These are phyloP conservation scores for Arothron firmamentum DNA, from an alignment of 2,113 vertebrate species.

Conservation along the genomic window DNA sequence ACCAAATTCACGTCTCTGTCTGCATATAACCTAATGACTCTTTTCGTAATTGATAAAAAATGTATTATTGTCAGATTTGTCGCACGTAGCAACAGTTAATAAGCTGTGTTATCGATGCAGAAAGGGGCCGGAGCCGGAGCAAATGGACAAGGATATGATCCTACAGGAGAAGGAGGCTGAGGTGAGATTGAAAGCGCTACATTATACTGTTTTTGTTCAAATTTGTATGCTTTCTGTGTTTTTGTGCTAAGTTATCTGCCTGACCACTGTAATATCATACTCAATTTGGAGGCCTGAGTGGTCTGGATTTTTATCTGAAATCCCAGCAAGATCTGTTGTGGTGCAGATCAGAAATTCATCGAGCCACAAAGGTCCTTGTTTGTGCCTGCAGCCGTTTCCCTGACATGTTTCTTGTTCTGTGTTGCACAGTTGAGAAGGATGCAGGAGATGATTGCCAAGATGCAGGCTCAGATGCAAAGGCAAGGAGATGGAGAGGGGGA, in stretches of 20 bases:
- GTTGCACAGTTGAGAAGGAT: conserved; percentile 86
- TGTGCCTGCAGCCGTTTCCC: neutral
- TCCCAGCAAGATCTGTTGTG: too few species aligned
- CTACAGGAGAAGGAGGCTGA: conserved; percentile 97
- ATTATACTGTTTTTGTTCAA: neutral
- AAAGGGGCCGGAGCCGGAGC: conserved; percentile 89
- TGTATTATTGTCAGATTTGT: neutral
- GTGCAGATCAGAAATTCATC: too few species aligned
- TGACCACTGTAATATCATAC: too few species aligned
- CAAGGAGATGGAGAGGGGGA: conserved; percentile 80
- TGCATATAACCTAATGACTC: neutral
- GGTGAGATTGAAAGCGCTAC: conserved; percentile 60
- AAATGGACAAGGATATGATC: conserved; percentile 96
- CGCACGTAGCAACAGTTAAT: conserved; percentile 9
- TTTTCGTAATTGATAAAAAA: neutral
- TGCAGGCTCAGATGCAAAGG: conserved; percentile 97
- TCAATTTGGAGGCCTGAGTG: too few species aligned
- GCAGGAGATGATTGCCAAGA: conserved; percentile 97
- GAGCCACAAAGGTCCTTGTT: neutral
- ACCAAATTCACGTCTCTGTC: neutral
- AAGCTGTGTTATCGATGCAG: conserved; percentile 60
- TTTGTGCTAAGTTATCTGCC: too few species aligned
- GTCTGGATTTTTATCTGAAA: too few species aligned
- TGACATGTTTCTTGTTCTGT: conserved; percentile 1
- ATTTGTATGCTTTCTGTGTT: neutral